Evolutionary conservation across 1,140 invertebrate species (phyloP).

Genomic region (Caenorhabditis brenneri): DNA sequence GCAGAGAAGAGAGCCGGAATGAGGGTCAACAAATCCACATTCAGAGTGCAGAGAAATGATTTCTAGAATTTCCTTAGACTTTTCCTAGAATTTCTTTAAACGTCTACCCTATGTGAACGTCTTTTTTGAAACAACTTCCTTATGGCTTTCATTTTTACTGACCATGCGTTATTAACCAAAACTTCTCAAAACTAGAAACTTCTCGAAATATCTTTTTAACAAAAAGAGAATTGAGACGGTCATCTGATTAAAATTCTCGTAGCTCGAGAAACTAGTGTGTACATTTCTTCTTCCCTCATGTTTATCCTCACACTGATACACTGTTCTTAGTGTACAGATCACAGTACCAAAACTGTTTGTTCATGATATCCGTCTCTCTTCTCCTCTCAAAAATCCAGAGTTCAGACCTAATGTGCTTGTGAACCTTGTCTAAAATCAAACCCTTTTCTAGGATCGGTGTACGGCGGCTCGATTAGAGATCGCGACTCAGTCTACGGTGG

Average conservation of each 20-base stretch:
- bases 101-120: constrained; percentile 26
- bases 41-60: not conserved
- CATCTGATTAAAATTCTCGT: not conserved
- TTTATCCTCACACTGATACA: constrained; percentile 6
- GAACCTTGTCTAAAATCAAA: not conserved
- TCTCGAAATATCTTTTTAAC: constrained; percentile 9
- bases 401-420: not conserved
- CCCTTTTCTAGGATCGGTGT: constrained; percentile 49
- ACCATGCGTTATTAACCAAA: constrained; percentile 27
- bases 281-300: constrained; percentile 1
- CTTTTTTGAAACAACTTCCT: not conserved
- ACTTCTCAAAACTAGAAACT: not conserved
- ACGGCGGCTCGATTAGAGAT: constrained; percentile 50
- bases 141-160: not conserved
- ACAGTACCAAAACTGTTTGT: not conserved
- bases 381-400: not conserved
- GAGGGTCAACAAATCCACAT: not conserved
- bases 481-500: constrained; percentile 50
- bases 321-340: not conserved
- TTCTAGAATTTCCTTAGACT: not conserved
- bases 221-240: not conserved
- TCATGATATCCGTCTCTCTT: constrained; percentile 12
- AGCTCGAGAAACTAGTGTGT: constrained; percentile 30
- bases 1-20: not conserved
- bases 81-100: not conserved